Evolutionary conservation across 2,113 vertebrate genomes (phyloP), one percentile per base, ranked within the genome.

Genomic region (Gallinago jamesoni): DNA sequence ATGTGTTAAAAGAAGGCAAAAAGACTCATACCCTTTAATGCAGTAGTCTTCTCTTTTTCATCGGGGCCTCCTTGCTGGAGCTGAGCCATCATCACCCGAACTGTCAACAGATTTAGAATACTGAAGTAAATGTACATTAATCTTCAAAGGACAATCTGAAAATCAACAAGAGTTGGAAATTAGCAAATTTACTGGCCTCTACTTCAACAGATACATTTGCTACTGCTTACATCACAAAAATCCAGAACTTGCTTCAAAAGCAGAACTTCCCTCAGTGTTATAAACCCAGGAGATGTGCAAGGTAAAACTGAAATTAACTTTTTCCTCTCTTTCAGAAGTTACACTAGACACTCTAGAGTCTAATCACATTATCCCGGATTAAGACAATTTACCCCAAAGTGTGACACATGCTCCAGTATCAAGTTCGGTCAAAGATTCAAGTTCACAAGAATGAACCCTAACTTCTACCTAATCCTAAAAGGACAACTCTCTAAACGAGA

Each of bases 1-100:
- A 31, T 35, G 70, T 10, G 47, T 17, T 9, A 33, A 76, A 72
- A 89, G 45, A 82, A 63, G 15, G 16, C 14, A 90, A 78, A 66
- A 85, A 91, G 35, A 92, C 72, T 78, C 95, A 89, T 98, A 99
- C 99, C 99, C 98, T 99, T 99, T 84, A 99, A 98, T 63, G 99
- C 99, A 91, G 99, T 99, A 8, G 99, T 99, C 97, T 99, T 99
- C 97, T 99, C 99, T 97, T 98, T 99, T 97, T 99, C 99, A 92
- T 99, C 99, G 80, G 99, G 98, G 82, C 98, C 98, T 96, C 98
- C 98, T 94, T 98, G 98, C 75, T 98, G 98, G 64, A 98, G 97
- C 83, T 99, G 99, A 94, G 99, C 99, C 99, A 99, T 99, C 92
- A 69, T 98, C 97, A 98, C 97, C 97, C 98, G 98, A 98, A 98